Base-by-base conservation (phyloP, 2,888 invertebrate species). In the Aquatica leii region DNA sequence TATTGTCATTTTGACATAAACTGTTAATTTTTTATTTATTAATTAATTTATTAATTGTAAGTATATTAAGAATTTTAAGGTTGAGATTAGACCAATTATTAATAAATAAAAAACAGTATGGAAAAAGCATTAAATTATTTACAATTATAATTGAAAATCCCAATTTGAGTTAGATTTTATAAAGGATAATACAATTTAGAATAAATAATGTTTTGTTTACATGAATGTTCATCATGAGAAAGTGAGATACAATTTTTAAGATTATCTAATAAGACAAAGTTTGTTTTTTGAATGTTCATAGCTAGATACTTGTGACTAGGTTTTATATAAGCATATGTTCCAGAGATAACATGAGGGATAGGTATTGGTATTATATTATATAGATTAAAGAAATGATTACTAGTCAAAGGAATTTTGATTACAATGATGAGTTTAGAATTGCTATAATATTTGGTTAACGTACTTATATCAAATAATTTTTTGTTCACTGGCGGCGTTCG, bases 301-400 rank as follows among this genome's bases (percentile, higher is more conserved):
- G 37, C 37, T 37, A 37, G n/a, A n/a, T 5, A 37, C 11, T 37
- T 9, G 12, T 37, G n/a, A 31, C 31, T 31, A 31, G 31, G 31
- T 31, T 31, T 2, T n/a, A 37, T 37, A 37, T 9, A 37, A 9
- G 37, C 11, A 9, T 37, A 37, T n/a, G 11, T 9, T 5, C 12
- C 12, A 37, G 37, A 12, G 12, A 9, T 31, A 37, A 12, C 5
- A 37, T 9, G 37, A 37, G 37, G n/a, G 12, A 8, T 5, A 37
- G 37, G 37, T n/a, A 37, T 37, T n/a, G 37, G 37, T 37, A 37
- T 37, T 11, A 37, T 11, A n/a, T 37, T 37, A 37, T 37, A 37
- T 37, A 37, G n/a, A 37, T 37, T 37, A 9, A 37, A 37, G 9
- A 37, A 37, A 37, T 37, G 37, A 37, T 37, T 37, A 37, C 5